These are phyloP conservation scores for Listronotus bonariensis DNA, from an alignment of 1,140 invertebrate genomes.

Conservation along the genomic window DNA sequence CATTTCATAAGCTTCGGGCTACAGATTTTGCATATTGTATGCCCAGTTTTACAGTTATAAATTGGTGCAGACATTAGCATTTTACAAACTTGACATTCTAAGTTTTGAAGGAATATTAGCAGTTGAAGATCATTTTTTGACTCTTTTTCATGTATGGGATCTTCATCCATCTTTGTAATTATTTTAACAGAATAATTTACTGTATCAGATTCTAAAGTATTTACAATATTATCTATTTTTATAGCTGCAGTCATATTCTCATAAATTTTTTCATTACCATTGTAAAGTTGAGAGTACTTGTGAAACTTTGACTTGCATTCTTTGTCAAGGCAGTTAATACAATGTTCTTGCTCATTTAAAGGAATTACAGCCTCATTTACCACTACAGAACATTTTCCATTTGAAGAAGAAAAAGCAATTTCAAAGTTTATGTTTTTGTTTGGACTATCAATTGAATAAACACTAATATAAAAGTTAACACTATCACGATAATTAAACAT, in stretches of 20 bases:
- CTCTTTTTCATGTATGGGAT: constrained; percentile 2
- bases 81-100: constrained; percentile 12
- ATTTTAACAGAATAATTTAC: constrained; percentile 12
- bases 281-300: constrained; percentile 4
- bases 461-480: constrained; percentile 12
- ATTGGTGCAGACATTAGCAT: constrained; percentile 10
- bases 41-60: constrained; percentile 16
- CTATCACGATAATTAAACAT: constrained; percentile 13
- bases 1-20: constrained; percentile 11
- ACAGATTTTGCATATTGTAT: constrained; percentile 12
- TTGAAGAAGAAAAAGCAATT: background rate
- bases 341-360: constrained; percentile 13
- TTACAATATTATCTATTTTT: constrained; percentile 9
- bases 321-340: constrained; percentile 11
- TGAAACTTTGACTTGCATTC: constrained; percentile 9
- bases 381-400: constrained; percentile 14
- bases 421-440: constrained; percentile 9
- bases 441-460: constrained; percentile 1
- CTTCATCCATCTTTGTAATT: constrained; percentile 3
- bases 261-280: constrained; percentile 4
- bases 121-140: constrained; percentile 9
- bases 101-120: constrained; percentile 12
- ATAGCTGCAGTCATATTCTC: constrained; percentile 8
- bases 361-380: constrained; percentile 9
- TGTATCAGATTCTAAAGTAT: constrained; percentile 3